Percentiles rank a stretch among this genome's conserved stretches.
These are phyloP conservation scores for Caenorhabditis japonica DNA, from an alignment of 2,888 invertebrate genomes.

Conservation along the genomic window DNA sequence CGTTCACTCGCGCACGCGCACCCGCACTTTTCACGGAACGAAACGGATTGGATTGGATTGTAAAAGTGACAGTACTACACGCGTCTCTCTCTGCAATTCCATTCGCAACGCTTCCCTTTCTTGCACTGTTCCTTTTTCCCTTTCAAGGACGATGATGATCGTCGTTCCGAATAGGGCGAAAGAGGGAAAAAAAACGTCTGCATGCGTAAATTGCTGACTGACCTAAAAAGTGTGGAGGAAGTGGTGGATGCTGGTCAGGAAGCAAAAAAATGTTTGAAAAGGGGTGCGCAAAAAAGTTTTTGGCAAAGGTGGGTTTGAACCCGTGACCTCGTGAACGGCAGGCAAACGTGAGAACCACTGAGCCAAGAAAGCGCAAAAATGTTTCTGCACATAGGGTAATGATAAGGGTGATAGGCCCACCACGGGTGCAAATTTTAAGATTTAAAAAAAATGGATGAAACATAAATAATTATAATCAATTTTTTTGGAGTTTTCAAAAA, in stretches of 20 bases:
- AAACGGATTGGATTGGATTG: constrained; percentile 22
- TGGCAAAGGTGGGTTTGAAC: too few species aligned
- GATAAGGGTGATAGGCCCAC: too few species aligned
- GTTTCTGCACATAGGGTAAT: too few species aligned
- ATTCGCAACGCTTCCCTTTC: constrained; percentile 6
- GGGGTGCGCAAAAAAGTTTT: not conserved
- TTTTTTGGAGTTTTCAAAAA: too few species aligned
- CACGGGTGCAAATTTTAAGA: too few species aligned
- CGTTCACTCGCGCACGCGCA: not conserved
- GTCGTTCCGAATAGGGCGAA: too few species aligned
- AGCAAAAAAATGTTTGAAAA: constrained; percentile 13
- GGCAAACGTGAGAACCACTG: too few species aligned
- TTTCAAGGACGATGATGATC: constrained; percentile 23
- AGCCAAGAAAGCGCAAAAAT: too few species aligned
- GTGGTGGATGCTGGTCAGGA: constrained; percentile 8
- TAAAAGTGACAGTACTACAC: constrained; percentile 35
- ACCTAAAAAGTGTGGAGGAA: constrained; percentile 38
- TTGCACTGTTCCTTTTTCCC: constrained; percentile 17
- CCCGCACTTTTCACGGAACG: not conserved
- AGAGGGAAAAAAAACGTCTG: constrained; percentile 32
- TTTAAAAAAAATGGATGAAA: too few species aligned
- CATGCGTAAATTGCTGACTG: constrained; percentile 42
- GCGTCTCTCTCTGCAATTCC: not conserved
- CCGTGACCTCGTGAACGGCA: too few species aligned
- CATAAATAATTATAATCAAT: too few species aligned